Conservation (phyloP, 2,113 vertebrate species). For the Heterotis niloticus region DNA sequence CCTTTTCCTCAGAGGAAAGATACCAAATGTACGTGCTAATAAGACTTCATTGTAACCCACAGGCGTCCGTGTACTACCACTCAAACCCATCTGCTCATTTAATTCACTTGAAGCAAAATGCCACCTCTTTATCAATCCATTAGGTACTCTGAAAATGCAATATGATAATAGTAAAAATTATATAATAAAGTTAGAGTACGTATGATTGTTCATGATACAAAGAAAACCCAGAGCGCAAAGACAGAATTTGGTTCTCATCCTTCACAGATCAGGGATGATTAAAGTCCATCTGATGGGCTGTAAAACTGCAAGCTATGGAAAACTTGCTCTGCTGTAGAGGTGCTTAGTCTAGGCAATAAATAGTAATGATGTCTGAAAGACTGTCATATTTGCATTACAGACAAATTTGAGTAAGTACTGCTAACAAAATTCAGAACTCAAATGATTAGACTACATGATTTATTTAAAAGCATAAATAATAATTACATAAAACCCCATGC, state of each 20-base stretch:
- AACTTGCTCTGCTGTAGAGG: neutral
- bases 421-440: constrained; percentile 16
- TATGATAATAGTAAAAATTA: neutral
- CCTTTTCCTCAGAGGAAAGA: neutral
- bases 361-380: constrained; percentile 13
- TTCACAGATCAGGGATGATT: neutral
- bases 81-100: neutral
- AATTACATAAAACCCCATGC: neutral
- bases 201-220: neutral
- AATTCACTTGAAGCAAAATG: neutral
- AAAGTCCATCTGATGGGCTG: neutral
- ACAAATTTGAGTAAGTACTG: constrained; percentile 20
- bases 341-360: constrained; percentile 11
- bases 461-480: constrained; percentile 17
- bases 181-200: neutral
- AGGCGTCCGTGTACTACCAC: neutral
- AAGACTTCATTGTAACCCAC: neutral
- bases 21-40: neutral
- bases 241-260: neutral
- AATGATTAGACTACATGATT: constrained; percentile 18
- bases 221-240: neutral
- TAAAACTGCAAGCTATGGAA: constrained; percentile 9
- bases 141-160: neutral
- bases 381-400: constrained; percentile 9
- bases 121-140: neutral